Base-by-base conservation (phyloP, 2,888 invertebrate species). In the Parapristionchus giblindavisi region DNA sequence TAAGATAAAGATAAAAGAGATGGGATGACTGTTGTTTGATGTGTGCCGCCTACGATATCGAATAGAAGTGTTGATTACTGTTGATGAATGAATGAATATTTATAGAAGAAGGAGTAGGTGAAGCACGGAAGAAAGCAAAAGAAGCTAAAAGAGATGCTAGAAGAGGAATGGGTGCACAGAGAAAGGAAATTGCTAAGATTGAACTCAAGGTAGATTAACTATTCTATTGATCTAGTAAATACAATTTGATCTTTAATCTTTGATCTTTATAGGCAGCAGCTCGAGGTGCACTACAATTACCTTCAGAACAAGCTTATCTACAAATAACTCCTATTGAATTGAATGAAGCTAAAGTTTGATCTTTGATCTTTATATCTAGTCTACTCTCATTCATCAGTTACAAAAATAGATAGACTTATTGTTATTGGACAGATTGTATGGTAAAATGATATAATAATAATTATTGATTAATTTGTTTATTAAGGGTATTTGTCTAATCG, bases 401-500 rank as follows among this genome's bases (percentile, higher is more conserved):
- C 58, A 27, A 32, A 2, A 32, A 8, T 21, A 58, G 32, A 34
- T 58, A 27, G 21, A 11, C 8, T 32, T 3, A 58, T 32, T 27
- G 29, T 5, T 4, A 58, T 27, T 29, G 11, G 6, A 14, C 6
- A n/a, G 6, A 27, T 54, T 24, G 24, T 54, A n/a, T 8, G 6
- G 14, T 14, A n/a, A 14, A 54, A 14, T 54, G n/a, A 8, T 54
- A 54, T 54, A 14, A 54, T 54, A n/a, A 27, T 54, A n/a, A 27
- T 54, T 54, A 27, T 54, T 54, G n/a, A 14, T 43, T 43, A 14
- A 43, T 43, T 43, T 14, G 17, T 43, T 8, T 29, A 3, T 76
- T n/a, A 34, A 77, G 77, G 81, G 81, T 54, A 77, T 77, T 27
- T 81, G 79, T 5, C 56, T 81, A 36, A 76, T 81, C 51, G 81